Evolutionary conservation across 2,888 invertebrate species (phyloP).

Genomic region (Epirrita christyi): DNA sequence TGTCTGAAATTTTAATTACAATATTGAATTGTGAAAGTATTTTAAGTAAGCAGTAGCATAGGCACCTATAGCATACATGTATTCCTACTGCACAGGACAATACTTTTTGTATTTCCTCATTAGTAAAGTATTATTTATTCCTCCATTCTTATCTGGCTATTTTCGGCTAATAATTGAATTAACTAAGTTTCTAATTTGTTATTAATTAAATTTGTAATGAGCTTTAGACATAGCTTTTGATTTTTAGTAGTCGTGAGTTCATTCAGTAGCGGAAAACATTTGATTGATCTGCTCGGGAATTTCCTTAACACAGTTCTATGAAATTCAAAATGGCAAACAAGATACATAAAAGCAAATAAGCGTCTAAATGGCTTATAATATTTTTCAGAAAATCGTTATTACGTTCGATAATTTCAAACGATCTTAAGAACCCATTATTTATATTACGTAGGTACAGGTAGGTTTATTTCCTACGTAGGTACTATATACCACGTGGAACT

Average conservation of each 20-base stretch:
- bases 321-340: slow-evolving; percentile 38
- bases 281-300: slow-evolving; percentile 41
- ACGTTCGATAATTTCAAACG: slow-evolving; percentile 24
- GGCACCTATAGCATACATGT: too few relatives aligned
- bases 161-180: too few relatives aligned
- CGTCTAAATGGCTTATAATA: slow-evolving; percentile 29
- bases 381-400: slow-evolving; percentile 36
- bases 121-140: too few relatives aligned
- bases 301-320: slow-evolving; percentile 34
- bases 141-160: too few relatives aligned
- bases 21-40: too few relatives aligned
- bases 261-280: slow-evolving; percentile 30
- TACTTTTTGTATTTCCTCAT: too few relatives aligned
- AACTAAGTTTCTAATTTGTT: too few relatives aligned
- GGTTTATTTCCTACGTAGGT: slow-evolving; percentile 1
- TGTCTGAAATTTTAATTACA: too few relatives aligned
- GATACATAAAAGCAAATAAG: slow-evolving; percentile 14
- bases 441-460: slow-evolving; percentile 13
- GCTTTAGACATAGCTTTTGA: neutral
- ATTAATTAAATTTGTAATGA: too few relatives aligned
- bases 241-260: neutral
- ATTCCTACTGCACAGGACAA: too few relatives aligned
- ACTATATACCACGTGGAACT: slow-evolving; percentile 12
- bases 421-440: slow-evolving; percentile 31
- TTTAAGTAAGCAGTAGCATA: too few relatives aligned